Evolutionary conservation across 2,113 vertebrate species (phyloP), one percentile per base, ranked within the genome.

Genomic region (Acrocephalus arundinaceus): DNA sequence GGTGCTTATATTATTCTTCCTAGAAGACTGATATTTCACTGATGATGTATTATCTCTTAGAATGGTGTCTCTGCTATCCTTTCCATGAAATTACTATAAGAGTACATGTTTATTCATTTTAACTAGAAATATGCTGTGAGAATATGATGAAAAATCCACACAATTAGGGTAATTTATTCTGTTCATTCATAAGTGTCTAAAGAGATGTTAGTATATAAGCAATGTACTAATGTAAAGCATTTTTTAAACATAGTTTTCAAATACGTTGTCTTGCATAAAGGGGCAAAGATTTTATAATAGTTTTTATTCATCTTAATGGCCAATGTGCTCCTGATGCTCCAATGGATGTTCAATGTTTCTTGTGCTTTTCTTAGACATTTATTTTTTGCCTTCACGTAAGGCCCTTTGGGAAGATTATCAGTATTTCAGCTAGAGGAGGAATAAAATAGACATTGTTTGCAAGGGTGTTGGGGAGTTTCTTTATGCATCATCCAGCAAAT

Each of bases 11-110:
- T 94, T 91, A 77, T 70, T 96, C 12, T 61, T 67, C 13, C 76
- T 92, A 63, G 81, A 91, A 81, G 71, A 94, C n/a, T 73, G 70
- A 62, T 94, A 66, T 73, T 88, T 95, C 66, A 71, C 18, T 65
- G 39, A 24, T 72, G n/a, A 84, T 79, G 90, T 25, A 82, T 41
- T 87, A 28, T 77, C 4, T 68, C 28, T 88, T 41, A 67, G 28
- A 91, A 65, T 39, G 31, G 30, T 86, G 79, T 92, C 62, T 31
- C 20, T 90, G 31, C 13, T 45, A 48, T 67, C 70, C 31, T 94
- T 19, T 67, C 49, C 51, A 62, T 72, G 73, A 93, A 93, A 92
- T 86, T 67, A 62, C 33, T 82, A 2, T 57, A 52, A 71, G 6
- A 62, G 13, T 43, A 33, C 5, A 88, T 77, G 18, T 73, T 86